phyloP scores from a whole-genome alignment of 2,113 vertebrate genomes.

The Ictalurus punctatus region DNA sequence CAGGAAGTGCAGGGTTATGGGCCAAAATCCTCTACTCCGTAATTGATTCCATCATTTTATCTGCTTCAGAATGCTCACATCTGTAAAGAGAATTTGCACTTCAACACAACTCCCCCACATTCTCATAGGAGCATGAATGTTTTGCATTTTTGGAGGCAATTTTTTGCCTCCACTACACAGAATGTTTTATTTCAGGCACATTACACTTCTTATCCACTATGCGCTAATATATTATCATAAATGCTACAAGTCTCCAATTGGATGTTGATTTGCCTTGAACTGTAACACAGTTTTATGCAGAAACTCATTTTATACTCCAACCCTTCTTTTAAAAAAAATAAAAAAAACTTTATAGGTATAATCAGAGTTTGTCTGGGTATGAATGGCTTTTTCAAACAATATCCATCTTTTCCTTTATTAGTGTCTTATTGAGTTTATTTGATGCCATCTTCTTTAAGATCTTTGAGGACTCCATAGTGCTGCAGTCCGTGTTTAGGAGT shows the following conservation, averaged over 20 bases:
- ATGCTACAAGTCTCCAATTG: neutral
- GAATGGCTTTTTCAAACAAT: neutral
- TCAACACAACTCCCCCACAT: neutral
- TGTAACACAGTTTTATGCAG: neutral
- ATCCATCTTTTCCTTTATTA: neutral
- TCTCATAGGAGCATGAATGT: neutral
- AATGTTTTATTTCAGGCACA: neutral
- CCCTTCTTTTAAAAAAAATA: neutral
- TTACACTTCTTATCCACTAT: neutral
- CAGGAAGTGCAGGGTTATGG: conserved; percentile 13
- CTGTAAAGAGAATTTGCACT: conserved; percentile 20
- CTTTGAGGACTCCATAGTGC: conserved; percentile 96
- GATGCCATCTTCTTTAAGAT: conserved; percentile 74
- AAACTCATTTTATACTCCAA: neutral
- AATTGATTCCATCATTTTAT: conserved; percentile 32
- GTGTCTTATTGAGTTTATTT: neutral
- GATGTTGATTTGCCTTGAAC: neutral
- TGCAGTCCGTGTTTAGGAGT: conserved; percentile 97
- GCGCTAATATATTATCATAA: neutral
- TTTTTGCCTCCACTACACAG: neutral
- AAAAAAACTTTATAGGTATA: neutral
- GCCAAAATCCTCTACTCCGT: conserved; percentile 25
- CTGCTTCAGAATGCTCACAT: conserved; percentile 29
- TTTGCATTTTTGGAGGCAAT: too few species aligned
- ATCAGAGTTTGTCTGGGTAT: neutral